These are phyloP conservation scores for Lasioglossum lativentre DNA, from an alignment of 2,888 invertebrate species.

Conservation along the genomic window DNA sequence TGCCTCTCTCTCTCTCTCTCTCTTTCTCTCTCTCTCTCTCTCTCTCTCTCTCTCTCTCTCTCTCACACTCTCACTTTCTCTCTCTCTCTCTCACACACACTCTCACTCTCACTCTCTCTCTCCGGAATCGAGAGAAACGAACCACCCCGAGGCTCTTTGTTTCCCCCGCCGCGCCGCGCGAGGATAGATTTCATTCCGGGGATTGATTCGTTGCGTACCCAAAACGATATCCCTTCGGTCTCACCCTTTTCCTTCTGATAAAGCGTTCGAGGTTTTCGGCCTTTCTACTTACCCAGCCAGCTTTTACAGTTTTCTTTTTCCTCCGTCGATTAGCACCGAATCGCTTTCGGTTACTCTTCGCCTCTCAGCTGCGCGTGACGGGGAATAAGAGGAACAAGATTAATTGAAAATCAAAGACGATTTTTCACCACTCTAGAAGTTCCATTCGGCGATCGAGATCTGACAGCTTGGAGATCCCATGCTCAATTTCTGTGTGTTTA, in stretches of 20 bases:
- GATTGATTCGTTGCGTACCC: not conserved
- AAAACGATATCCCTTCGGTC: not conserved
- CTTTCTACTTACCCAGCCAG: too few relatives aligned
- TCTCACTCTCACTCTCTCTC: not conserved
- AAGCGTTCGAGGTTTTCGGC: not conserved
- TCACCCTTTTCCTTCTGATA: not conserved
- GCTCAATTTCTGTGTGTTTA: too few relatives aligned
- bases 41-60: not conserved
- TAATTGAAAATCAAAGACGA: too few relatives aligned
- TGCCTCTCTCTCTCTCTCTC: not conserved
- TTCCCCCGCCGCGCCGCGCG: not conserved
- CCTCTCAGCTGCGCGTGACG: not conserved
- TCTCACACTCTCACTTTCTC: conserved; percentile 22
- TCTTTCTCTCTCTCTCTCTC: not conserved
- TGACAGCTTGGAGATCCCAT: too few relatives aligned
- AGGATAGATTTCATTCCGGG: not conserved
- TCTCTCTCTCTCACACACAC: not conserved
- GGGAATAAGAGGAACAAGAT: too few relatives aligned
- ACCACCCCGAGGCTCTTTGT: not conserved
- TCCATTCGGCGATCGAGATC: too few relatives aligned
- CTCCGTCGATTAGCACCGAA: not conserved
- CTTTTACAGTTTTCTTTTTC: not conserved
- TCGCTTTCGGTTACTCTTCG: not conserved
- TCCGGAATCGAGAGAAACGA: not conserved
- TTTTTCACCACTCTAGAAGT: too few relatives aligned